A percentile compares a stretch with the other conserved stretches of the same genome.
These are phyloP conservation scores for Pseudomyrmex concolor DNA, from an alignment of 1,140 invertebrate genomes.

Conservation along the genomic window DNA sequence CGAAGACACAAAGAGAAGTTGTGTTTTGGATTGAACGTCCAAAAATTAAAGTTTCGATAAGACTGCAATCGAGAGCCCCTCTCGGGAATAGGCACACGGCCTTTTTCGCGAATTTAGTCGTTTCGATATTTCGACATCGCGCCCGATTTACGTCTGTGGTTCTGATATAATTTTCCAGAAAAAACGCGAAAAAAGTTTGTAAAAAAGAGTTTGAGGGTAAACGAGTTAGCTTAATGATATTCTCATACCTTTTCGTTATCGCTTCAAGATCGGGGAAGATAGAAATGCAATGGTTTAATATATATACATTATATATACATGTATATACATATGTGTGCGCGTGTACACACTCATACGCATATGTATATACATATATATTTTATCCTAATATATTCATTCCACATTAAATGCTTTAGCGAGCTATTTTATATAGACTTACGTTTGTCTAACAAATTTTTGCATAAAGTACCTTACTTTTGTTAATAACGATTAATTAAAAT, in stretches of 20 bases:
- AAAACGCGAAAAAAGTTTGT: background rate
- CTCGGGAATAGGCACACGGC: conserved; percentile 74
- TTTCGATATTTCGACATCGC: conserved; percentile 69
- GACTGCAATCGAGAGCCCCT: conserved; percentile 79
- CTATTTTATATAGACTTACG: conserved; percentile 78
- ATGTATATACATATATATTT: conserved; percentile 80
- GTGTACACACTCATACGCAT: conserved; percentile 28
- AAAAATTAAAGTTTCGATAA: conserved; percentile 78
- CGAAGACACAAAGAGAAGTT: conserved; percentile 80
- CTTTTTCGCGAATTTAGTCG: conserved; percentile 79
- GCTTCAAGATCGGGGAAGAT: conserved; percentile 40
- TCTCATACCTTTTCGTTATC: conserved; percentile 39
- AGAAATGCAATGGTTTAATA: conserved; percentile 72
- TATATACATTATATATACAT: conserved; percentile 22
- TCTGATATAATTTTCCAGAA: conserved; percentile 9
- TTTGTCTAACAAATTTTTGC: conserved; percentile 81
- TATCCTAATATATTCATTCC: conserved; percentile 85
- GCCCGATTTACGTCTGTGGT: conserved; percentile 41
- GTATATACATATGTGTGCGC: conserved; percentile 48
- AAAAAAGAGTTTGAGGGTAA: background rate
- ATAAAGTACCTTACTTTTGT: conserved; percentile 82
- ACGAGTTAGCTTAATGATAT: conserved; percentile 19
- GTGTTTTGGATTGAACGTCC: conserved; percentile 76
- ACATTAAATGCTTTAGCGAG: conserved; percentile 83
- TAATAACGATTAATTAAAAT: conserved; percentile 74